Evolutionary conservation across 2,113 vertebrate genomes (phyloP).

Genomic region (Callocephalon fimbriatum): DNA sequence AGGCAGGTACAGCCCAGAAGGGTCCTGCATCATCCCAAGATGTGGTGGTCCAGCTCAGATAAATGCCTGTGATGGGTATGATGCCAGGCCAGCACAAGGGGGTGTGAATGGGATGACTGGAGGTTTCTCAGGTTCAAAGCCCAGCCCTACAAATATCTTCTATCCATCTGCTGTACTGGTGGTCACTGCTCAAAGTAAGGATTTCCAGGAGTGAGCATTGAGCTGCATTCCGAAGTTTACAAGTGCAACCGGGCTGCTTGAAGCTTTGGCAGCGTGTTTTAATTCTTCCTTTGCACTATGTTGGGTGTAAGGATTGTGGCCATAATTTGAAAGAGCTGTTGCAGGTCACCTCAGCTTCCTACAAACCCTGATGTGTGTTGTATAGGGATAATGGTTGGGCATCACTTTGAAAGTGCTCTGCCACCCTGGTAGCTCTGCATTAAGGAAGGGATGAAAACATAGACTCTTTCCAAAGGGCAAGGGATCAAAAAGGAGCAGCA

Average conservation of each 20-base stretch:
- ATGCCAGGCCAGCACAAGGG: not conserved
- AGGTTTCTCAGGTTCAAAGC: not conserved
- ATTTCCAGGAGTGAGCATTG: not conserved
- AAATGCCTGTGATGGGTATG: not conserved
- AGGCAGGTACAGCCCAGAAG: not conserved
- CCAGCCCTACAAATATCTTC: not conserved
- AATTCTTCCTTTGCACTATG: not conserved
- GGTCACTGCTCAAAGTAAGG: not conserved
- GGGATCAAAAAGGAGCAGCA: fast-evolving
- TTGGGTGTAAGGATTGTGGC: not conserved
- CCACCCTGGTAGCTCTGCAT: not conserved
- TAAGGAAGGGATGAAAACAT: not conserved
- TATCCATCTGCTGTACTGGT: not conserved
- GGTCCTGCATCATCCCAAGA: not conserved
- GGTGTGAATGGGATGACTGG: too few relatives aligned
- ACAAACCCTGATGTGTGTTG: not conserved
- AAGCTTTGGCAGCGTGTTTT: not conserved
- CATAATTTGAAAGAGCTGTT: fast-evolving
- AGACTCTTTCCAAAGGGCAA: not conserved
- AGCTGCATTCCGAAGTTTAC: not conserved
- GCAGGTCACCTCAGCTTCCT: not conserved
- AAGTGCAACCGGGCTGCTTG: not conserved
- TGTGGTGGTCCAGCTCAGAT: not conserved
- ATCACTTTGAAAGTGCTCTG: not conserved
- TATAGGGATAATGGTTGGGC: fast-evolving